Evolutionary conservation across 2,797 vertebrate genomes (phyloP).

Genomic region (Gila robusta): DNA sequence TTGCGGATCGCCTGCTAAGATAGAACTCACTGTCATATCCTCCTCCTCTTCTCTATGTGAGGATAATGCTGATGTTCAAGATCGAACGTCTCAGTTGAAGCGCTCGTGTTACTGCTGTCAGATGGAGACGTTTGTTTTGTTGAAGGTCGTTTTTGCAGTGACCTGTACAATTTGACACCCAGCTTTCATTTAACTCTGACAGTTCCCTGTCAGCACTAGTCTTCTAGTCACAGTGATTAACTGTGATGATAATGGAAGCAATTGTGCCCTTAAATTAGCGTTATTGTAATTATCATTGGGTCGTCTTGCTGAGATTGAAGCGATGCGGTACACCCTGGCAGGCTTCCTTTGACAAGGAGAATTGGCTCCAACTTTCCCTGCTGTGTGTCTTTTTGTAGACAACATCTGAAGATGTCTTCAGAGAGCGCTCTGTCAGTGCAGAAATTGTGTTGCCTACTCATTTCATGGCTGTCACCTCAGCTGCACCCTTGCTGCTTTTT

Average conservation of each 20-base stretch:
- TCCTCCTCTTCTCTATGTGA: constrained; percentile 1
- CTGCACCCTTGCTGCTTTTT: not conserved
- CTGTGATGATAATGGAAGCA: constrained; percentile 70
- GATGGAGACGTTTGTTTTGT: constrained; percentile 27
- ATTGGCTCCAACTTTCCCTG: constrained; percentile 45
- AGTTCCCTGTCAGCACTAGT: constrained; percentile 56
- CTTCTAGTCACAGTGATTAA: constrained; percentile 69
- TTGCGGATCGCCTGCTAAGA: constrained; percentile 2
- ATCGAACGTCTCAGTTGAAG: constrained; percentile 28
- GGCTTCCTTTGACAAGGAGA: constrained; percentile 32
- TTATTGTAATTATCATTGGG: constrained; percentile 74
- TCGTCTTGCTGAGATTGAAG: constrained; percentile 70
- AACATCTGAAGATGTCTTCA: constrained; percentile 29
- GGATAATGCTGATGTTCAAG: constrained; percentile 31
- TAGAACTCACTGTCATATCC: not conserved
- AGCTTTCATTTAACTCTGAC: constrained; percentile 57
- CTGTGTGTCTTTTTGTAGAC: constrained; percentile 46
- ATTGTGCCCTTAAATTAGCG: constrained; percentile 69
- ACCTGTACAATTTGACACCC: constrained; percentile 62
- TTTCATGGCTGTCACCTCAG: constrained; percentile 26
- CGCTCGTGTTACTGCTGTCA: constrained; percentile 45
- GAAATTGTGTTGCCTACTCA: constrained; percentile 1
- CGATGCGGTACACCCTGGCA: constrained; percentile 39
- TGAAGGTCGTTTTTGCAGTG: constrained; percentile 55
- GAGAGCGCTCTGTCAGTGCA: not conserved